A percentile compares a stretch with the other conserved stretches of the same genome.
These are phyloP conservation scores for Tolypeutes matacus DNA, from an alignment of 2,797 vertebrate genomes.

Conservation along the genomic window DNA sequence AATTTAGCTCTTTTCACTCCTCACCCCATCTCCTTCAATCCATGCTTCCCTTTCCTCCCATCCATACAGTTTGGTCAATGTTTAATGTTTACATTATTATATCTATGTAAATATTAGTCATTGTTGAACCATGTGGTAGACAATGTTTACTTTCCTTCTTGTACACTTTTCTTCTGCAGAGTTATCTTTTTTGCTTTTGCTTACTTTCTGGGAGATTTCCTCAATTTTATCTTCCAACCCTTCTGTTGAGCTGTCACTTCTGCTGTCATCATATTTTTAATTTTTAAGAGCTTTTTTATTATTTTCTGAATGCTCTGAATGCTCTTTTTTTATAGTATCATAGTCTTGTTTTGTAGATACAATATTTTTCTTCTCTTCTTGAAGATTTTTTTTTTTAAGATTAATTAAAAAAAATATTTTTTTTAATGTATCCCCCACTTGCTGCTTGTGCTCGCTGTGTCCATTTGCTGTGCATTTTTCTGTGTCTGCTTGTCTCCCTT, in stretches of 20 bases:
- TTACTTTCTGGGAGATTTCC: not conserved
- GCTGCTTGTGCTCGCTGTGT: too few relatives aligned
- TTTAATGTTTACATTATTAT: not conserved
- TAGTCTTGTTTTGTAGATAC: not conserved
- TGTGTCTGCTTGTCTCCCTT: too few relatives aligned
- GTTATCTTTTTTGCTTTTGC: not conserved
- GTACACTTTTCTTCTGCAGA: not conserved
- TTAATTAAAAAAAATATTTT: too few relatives aligned
- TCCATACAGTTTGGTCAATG: not conserved
- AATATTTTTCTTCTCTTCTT: not conserved
- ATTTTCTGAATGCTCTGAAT: not conserved
- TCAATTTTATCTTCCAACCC: not conserved
- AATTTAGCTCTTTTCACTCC: not conserved
- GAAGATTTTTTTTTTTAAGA: not conserved
- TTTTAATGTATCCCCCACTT: too few relatives aligned
- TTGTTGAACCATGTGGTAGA: not conserved
- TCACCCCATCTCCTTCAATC: not conserved
- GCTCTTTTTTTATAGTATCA: not conserved
- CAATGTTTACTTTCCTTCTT: not conserved
- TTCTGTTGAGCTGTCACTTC: slow-evolving; percentile 8
- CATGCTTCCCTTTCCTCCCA: not conserved
- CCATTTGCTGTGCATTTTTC: too few relatives aligned
- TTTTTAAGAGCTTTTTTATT: not conserved
- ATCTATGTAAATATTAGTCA: not conserved
- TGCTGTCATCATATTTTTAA: slow-evolving; percentile 34